Evolutionary conservation across 2,797 vertebrate genomes (phyloP).

Genomic region (Hemitrygon akajei): DNA sequence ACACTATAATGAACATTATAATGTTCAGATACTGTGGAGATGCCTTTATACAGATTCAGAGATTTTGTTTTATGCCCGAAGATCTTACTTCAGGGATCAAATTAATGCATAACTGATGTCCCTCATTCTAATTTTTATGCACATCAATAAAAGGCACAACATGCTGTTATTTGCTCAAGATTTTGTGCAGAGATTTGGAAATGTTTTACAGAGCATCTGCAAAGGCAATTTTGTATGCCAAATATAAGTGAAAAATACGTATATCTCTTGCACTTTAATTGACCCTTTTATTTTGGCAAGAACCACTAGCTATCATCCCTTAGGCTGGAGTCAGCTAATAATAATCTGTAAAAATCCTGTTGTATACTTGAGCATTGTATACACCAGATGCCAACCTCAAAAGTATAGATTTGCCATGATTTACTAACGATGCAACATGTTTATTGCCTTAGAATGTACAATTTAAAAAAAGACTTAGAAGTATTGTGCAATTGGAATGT

Average conservation of each 20-base stretch:
- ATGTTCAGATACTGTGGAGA: too few relatives aligned
- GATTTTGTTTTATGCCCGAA: background rate
- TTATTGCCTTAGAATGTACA: background rate
- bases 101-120: background rate
- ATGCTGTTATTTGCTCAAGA: background rate
- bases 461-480: background rate
- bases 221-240: background rate
- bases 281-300: background rate
- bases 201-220: background rate
- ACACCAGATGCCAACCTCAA: background rate
- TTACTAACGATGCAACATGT: background rate
- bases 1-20: background rate
- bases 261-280: background rate
- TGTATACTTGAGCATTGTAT: background rate
- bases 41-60: background rate
- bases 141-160: background rate
- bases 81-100: background rate
- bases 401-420: background rate
- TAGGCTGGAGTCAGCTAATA: background rate
- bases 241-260: background rate
- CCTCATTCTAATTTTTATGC: background rate
- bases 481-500: background rate
- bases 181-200: background rate
- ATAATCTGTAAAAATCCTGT: slow-evolving; percentile 4
- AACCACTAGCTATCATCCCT: background rate